Evolutionary conservation across 2,113 vertebrate genomes (phyloP), one percentile per base, ranked within the genome.

Genomic region (Archilochus colubris): DNA sequence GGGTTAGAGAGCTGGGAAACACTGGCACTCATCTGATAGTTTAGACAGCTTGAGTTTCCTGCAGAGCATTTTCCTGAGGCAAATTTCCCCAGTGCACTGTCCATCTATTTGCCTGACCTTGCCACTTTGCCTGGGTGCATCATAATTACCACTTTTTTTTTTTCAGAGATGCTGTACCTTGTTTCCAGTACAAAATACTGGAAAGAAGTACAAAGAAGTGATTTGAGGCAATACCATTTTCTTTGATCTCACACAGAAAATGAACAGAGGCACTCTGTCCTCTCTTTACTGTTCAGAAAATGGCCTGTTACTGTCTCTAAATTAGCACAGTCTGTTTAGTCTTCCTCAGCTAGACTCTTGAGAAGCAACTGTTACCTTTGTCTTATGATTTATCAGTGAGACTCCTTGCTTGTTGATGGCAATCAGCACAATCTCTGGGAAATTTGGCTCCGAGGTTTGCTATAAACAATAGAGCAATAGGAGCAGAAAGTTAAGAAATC

Each of bases 321-420:
- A 61, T 54, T 40, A 58, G 11, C 38, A 51, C 2, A 1, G 10
- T 67, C 76, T 5, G 0, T 82, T 40, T 59, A 93, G 5, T 86
- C 57, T 73, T 80, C 50, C 36, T 73, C 62, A 72, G 46, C 13
- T 17, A 74, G 21, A 20, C 13, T 23, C 72, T 24, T 55, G n/a
- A 70, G 78, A 89, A 87, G 19, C 68, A 24, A 36, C 25, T 28
- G 30, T 94, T 97, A 99, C 99, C 99, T 99, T 99, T 70, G 98
- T 99, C 97, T 99, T 99, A 30, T 98, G 99, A 95, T 99, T 98
- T 75, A 99, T 98, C 89, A 99, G 92, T 5, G 98, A 98, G 50
- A 99, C 96, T 46, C 99, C 99, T 21, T 98, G 98, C 72, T 98
- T 99, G 98, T 99, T 99, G 97, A 99, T 98, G 89, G 99, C 99